Conservation (phyloP, 2,113 vertebrate genomes). For the Myotis yumanensis region DNA sequence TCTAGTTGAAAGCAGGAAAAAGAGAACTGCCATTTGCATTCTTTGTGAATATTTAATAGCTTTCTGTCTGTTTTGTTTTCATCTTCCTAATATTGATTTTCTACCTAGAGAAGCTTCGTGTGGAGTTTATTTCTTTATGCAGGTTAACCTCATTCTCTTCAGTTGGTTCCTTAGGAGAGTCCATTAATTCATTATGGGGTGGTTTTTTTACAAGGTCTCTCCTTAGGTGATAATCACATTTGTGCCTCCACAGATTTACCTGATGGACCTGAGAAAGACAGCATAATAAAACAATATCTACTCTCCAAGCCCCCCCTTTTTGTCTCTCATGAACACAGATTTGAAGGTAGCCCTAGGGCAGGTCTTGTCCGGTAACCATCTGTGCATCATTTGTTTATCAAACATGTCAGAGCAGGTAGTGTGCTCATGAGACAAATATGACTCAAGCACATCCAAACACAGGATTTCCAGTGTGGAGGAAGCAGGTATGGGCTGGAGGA, state of each 20-base stretch:
- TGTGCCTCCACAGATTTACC: not conserved
- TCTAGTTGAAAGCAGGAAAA: not conserved
- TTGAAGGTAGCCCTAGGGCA: not conserved
- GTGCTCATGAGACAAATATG: not conserved
- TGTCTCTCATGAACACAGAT: not conserved
- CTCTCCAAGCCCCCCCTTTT: not conserved
- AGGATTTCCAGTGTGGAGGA: not conserved
- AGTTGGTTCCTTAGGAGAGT: conserved; percentile 52
- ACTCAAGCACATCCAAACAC: not conserved
- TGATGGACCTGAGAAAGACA: not conserved
- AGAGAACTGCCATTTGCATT: not conserved
- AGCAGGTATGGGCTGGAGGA: rapidly evolving
- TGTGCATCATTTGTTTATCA: not conserved
- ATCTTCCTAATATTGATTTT: conserved; percentile 71
- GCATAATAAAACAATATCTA: not conserved
- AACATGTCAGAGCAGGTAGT: rapidly evolving
- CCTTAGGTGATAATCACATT: not conserved
- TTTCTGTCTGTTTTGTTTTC: conserved; percentile 77
- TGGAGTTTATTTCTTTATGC: not conserved
- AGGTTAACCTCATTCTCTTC: conserved; percentile 67
- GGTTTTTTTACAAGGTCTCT: not conserved
- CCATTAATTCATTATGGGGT: not conserved
- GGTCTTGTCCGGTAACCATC: not conserved
- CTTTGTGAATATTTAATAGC: conserved; percentile 23
- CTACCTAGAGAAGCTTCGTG: conserved; percentile 61